Conservation (phyloP, 2,888 invertebrate species). For the Drosophila neotestacea region DNA sequence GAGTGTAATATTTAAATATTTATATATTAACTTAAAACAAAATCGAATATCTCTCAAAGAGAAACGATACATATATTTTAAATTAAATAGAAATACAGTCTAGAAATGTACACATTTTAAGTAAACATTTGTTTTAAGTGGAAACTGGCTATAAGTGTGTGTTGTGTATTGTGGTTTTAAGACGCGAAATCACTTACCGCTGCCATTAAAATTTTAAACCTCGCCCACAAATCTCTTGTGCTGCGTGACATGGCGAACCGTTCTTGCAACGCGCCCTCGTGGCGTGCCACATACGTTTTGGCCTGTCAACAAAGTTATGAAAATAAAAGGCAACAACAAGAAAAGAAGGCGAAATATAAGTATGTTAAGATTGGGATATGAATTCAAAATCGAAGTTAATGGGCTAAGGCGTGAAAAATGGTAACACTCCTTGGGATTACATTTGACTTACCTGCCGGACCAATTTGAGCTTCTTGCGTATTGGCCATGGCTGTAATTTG, state of each 20-base stretch:
- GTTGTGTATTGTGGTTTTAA: slow-evolving; percentile 23
- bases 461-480: slow-evolving; percentile 92
- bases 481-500: slow-evolving; percentile 93
- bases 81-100: no score
- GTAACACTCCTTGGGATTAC: slow-evolving; percentile 32
- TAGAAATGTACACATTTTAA: neutral
- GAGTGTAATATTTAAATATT: neutral
- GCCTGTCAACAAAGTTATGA: slow-evolving; percentile 87
- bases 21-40: no score
- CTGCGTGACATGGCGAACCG: slow-evolving; percentile 95
- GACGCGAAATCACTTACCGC: slow-evolving; percentile 88
- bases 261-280: slow-evolving; percentile 96
- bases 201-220: slow-evolving; percentile 92
- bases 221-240: slow-evolving; percentile 93
- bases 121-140: neutral
- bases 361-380: slow-evolving; percentile 46
- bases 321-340: slow-evolving; percentile 19
- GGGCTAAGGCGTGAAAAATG: slow-evolving; percentile 63
- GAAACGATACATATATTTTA: no score
- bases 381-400: slow-evolving; percentile 80
- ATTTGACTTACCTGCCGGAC: slow-evolving; percentile 88
- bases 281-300: slow-evolving; percentile 93
- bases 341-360: slow-evolving; percentile 4
- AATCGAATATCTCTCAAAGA: no score
- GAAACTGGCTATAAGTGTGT: neutral